Evolutionary conservation across 2,888 invertebrate genomes (phyloP).

Genomic region (Anticlea derivata): DNA sequence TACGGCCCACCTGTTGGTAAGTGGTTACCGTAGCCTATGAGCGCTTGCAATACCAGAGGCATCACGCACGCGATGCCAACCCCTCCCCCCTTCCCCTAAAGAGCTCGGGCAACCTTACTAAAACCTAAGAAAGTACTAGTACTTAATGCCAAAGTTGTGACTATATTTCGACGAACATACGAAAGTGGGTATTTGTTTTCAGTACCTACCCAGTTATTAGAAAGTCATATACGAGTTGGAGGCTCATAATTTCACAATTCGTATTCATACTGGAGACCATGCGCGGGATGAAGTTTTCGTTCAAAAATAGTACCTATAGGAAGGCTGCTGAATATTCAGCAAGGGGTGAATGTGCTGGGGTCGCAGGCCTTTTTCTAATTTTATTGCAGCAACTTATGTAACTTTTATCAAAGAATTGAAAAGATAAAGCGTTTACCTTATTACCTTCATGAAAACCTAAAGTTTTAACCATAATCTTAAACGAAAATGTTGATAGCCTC

Average conservation of each 20-base stretch:
- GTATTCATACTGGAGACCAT: slow-evolving; percentile 18
- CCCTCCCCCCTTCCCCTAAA: too few species aligned
- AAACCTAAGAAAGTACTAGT: too few species aligned
- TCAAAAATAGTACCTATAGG: slow-evolving; percentile 21
- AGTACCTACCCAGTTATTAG: slow-evolving; percentile 13
- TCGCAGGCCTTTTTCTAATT: slow-evolving; percentile 4
- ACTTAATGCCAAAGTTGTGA: background rate
- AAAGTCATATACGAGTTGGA: slow-evolving; percentile 19
- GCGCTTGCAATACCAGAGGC: too few species aligned
- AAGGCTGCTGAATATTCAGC: slow-evolving; percentile 17
- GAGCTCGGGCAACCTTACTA: too few species aligned
- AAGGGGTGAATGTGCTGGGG: slow-evolving; percentile 8
- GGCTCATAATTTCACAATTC: slow-evolving; percentile 20
- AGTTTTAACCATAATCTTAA: too few species aligned
- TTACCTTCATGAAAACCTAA: background rate
- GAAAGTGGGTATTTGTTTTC: slow-evolving; percentile 17
- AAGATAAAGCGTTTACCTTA: too few species aligned
- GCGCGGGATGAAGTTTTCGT: slow-evolving; percentile 21
- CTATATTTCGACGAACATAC: slow-evolving; percentile 8
- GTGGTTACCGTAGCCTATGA: too few species aligned
- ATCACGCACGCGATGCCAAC: too few species aligned
- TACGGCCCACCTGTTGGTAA: too few species aligned
- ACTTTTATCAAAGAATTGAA: too few species aligned
- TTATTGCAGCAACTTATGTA: background rate
- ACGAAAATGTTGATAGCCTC: too few species aligned